Evolutionary conservation across 2,113 vertebrate genomes (phyloP), one percentile per base, ranked within the genome.

Genomic region (Lophotis ruficrista): DNA sequence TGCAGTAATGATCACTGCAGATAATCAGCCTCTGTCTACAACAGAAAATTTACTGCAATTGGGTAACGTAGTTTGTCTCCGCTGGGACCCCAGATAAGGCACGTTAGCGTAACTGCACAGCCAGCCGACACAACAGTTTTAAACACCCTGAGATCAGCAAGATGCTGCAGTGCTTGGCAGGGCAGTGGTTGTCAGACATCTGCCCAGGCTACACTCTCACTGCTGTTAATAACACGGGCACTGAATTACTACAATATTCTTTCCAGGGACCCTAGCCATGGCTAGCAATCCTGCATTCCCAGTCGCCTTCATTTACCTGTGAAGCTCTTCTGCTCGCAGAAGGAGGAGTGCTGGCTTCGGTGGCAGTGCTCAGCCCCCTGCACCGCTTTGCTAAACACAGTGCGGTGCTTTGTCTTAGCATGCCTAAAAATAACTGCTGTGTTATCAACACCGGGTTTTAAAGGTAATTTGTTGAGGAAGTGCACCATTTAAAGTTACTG

Each of bases 21-120:
- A 87, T 95, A 87, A 96, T 94, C 91, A 82, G 56, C 91, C 69
- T 93, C 65, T 87, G 51, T 79, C 91, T 87, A 21, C 51, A 51
- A 5, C 47, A 78, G 87, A 92, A 81, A 93, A 92, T 82, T 93
- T 51, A 41, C 72, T 64, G 89, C 81, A 81, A 48, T 48, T 91
- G 91, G 60, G 13, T 58, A 19, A 41, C 0, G 4, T 6, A 43
- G 76, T 82, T 92, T 87, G 17, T 75, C 70, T 94, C 65, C 0
- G 0, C 77, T 65, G 91, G 87, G 73, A 87, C 50, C 83, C 27
- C 37, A 35, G 56, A 35, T 17, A 80, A 87, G 65, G 61, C 0
- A 0, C 0, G 3, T 84, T 95, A 70, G 72, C 51, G 12, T 68
- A 60, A 6, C 64, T 41, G 64, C 37, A 13, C 56, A 81, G 71